Evolutionary conservation across 2,888 invertebrate species (phyloP), one percentile per base, ranked within the genome.

Genomic region (Theodoxus fluviatilis): DNA sequence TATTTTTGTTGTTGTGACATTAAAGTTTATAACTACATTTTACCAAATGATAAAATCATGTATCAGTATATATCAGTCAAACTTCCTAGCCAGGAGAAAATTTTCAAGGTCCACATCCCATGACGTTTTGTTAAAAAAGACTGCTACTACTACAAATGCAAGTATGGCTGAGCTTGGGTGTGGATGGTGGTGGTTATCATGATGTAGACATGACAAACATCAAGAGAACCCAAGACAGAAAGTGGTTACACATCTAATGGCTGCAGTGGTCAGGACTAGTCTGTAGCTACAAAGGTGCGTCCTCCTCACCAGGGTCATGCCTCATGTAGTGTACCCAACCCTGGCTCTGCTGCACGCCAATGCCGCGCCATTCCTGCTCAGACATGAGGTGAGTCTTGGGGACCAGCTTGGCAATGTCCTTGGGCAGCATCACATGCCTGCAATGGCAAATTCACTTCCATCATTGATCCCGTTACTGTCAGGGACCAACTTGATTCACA

Each of bases 281-380:
- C 25, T 12, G 15, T 25, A 1, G 25, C 3, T n/a, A n/a, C 31
- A 64, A 4, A 15, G 18, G 15, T 12, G 9, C 33, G 22, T 25
- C 3, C 0, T 33, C 37, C 64, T 52, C 88, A 94, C 94, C 95
- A 85, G 98, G 98, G 82, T 93, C 91, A 87, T 98, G 97, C 76
- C 92, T 93, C 96, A 98, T 96, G 81, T 97, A 98, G 88, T 98
- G 97, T 18, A 95, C 91, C 98, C 98, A 98, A 67, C 97, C 97
- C 80, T 94, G 93, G 81, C 96, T 96, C 87, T 98, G 98, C 87
- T 96, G 96, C 0, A 98, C 95, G 0, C 98, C 98, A 75, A 98
- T 93, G 70, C 92, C 90, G 82, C 98, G 91, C 98, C 98, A 98
- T 88, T 98, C 97, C 63, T 91, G 89, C 87, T 98, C 98, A 0